Evolutionary conservation across 2,888 invertebrate genomes (phyloP).

Genomic region (Clostera curtula): DNA sequence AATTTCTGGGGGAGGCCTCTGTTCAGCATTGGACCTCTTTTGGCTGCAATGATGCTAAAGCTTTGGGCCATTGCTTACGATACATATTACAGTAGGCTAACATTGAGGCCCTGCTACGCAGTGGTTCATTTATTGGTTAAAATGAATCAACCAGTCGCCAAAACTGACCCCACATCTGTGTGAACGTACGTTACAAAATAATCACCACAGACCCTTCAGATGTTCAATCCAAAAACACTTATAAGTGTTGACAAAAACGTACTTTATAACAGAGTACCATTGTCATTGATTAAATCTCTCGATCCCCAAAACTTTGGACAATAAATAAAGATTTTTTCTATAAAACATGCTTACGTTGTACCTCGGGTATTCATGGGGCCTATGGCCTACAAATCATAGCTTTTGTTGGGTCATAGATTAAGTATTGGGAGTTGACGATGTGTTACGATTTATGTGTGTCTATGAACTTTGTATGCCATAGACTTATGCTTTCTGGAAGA

Average conservation of each 20-base stretch:
- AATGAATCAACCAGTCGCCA: no score
- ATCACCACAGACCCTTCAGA: not conserved
- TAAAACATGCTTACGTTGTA: slow-evolving; percentile 25
- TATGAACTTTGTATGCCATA: slow-evolving; percentile 12
- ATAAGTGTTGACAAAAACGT: slow-evolving; percentile 27
- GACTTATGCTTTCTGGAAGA: slow-evolving; percentile 16
- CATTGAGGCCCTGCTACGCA: no score
- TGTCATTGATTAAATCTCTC: slow-evolving; percentile 33
- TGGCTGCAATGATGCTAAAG: no score
- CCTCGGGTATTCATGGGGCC: slow-evolving; percentile 45
- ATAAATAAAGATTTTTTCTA: slow-evolving; percentile 53
- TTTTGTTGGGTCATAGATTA: slow-evolving; percentile 35
- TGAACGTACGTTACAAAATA: slow-evolving; percentile 1
- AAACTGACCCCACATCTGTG: no score
- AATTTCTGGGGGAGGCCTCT: no score
- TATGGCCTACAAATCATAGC: slow-evolving; percentile 58
- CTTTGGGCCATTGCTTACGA: no score
- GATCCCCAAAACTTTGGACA: slow-evolving; percentile 33
- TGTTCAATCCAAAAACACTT: slow-evolving; percentile 1
- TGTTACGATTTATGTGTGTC: slow-evolving; percentile 52
- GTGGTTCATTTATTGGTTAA: no score
- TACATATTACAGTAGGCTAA: no score
- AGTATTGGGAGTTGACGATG: slow-evolving; percentile 48
- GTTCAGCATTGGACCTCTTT: no score
- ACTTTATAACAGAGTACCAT: slow-evolving; percentile 16